Evolutionary conservation across 2,888 invertebrate species (phyloP).

Genomic region (Alitta virens): DNA sequence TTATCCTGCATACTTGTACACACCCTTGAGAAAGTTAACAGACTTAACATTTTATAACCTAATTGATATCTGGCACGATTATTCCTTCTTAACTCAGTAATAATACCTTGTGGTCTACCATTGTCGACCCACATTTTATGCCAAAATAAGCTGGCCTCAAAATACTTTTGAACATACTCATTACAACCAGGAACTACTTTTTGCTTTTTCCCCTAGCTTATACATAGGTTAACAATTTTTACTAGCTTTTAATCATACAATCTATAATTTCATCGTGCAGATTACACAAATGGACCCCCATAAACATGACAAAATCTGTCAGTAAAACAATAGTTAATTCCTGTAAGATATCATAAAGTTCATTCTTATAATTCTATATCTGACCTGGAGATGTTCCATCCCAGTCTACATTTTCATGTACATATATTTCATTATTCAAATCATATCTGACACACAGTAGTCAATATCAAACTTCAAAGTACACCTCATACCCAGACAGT

Average conservation of each 20-base stretch:
- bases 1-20: background rate
- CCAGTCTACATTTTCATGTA: background rate
- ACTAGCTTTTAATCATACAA: background rate
- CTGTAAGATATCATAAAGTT: no score
- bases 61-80: background rate
- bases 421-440: background rate
- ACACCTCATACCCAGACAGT: background rate
- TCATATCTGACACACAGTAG: no score
- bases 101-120: background rate
- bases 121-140: conserved; percentile 1
- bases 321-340: background rate
- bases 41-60: background rate
- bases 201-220: background rate
- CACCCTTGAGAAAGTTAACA: no score
- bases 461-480: background rate
- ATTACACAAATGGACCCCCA: background rate
- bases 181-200: background rate
- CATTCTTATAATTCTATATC: background rate
- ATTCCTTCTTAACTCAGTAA: background rate
- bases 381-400: background rate
- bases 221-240: background rate
- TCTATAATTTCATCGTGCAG: background rate
- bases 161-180: background rate
- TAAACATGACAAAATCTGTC: background rate
- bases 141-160: background rate